Conservation (phyloP, 2,888 invertebrate genomes). For the Doris montereyensis region DNA sequence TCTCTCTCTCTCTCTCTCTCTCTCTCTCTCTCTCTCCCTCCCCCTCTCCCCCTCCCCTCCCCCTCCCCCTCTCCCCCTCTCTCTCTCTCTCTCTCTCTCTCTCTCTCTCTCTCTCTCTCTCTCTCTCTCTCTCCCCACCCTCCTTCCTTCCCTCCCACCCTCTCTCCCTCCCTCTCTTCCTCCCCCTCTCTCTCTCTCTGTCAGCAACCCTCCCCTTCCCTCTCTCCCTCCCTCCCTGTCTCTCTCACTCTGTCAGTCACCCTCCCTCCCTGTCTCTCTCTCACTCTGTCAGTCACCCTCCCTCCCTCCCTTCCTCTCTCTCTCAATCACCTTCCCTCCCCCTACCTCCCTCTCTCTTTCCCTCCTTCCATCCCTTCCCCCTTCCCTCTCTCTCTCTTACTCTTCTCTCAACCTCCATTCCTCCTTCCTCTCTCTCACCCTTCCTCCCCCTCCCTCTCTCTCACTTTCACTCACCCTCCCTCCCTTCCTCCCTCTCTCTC, state of each 20-base stretch:
- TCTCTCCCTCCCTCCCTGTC: slow-evolving; percentile 5
- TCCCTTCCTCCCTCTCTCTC: too few species aligned
- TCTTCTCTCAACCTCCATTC: too few species aligned
- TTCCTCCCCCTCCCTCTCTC: too few species aligned
- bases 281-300: background rate
- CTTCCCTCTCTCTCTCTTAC: too few species aligned
- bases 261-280: background rate
- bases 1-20: too few species aligned
- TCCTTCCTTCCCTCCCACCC: slow-evolving; percentile 18
- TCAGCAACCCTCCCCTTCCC: slow-evolving; percentile 21
- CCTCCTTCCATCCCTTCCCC: background rate
- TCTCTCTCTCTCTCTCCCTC: too few species aligned
- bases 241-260: slow-evolving; percentile 16
- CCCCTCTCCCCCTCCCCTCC: too few species aligned
- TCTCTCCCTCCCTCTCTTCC: slow-evolving; percentile 21
- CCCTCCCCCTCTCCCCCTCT: background rate
- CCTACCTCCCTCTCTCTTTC: background rate
- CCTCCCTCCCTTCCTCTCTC: background rate
- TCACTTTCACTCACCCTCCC: too few species aligned
- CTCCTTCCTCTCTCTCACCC: too few species aligned
- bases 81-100: slow-evolving; percentile 11
- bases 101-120: background rate
- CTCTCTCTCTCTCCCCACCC: slow-evolving; percentile 13
- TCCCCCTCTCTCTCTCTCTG: slow-evolving; percentile 21
- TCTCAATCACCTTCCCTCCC: background rate